Conservation (phyloP, 2,797 vertebrate genomes). For the Myotis findleyi region DNA sequence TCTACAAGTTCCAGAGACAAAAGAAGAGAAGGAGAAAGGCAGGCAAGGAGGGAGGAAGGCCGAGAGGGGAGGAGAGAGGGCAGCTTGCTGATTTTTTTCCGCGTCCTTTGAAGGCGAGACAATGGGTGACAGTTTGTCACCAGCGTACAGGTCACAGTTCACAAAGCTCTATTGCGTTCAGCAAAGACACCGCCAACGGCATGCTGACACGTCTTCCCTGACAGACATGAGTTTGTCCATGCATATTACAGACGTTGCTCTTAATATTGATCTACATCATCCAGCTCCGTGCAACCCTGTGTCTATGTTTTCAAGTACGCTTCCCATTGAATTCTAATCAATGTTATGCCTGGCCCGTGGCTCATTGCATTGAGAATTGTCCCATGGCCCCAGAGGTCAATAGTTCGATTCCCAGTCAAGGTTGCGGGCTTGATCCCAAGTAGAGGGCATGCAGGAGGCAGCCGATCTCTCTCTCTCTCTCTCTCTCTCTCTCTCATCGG, state of each 20-base stretch:
- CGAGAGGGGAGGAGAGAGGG: not conserved
- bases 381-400: too few relatives aligned
- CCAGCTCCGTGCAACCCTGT: not conserved
- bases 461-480: not conserved
- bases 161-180: not conserved
- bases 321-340: not conserved
- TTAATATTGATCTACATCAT: not conserved
- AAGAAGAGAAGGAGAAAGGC: not conserved
- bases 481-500: too few relatives aligned
- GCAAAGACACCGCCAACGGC: not conserved
- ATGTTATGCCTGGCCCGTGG: not conserved
- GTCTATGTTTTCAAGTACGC: not conserved
- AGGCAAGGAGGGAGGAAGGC: not conserved
- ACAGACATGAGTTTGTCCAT: not conserved
- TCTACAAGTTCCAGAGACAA: not conserved
- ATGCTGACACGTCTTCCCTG: not conserved
- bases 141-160: not conserved
- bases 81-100: not conserved
- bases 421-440: too few relatives aligned
- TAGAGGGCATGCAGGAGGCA: not conserved
- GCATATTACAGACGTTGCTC: not conserved
- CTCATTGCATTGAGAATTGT: not conserved
- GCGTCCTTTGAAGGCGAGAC: slow-evolving; percentile 26
- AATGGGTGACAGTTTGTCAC: not conserved
- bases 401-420: not conserved